These are phyloP conservation scores for Macrosteles quadrilineatus DNA, from an alignment of 1,140 invertebrate species.

Conservation along the genomic window DNA sequence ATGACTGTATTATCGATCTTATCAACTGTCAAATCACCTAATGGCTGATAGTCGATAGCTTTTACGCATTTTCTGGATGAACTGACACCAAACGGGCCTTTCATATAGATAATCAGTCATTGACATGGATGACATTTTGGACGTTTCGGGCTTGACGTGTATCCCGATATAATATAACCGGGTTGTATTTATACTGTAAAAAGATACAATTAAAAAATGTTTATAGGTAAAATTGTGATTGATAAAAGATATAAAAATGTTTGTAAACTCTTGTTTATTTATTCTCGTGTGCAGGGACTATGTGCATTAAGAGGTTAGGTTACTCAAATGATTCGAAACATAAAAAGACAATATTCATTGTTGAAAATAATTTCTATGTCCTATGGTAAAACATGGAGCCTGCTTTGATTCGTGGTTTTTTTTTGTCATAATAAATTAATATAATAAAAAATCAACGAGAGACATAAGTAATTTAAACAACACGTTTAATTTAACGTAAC, in stretches of 20 bases:
- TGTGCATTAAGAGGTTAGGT: neutral
- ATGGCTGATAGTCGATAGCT: neutral
- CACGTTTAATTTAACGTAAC: too few relatives aligned
- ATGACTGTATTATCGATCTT: neutral
- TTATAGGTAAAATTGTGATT: neutral
- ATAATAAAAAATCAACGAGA: too few relatives aligned
- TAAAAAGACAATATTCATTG: neutral
- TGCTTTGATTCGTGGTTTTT: too few relatives aligned
- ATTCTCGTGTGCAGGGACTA: neutral
- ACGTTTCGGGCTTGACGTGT: neutral
- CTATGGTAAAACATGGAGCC: too few relatives aligned
- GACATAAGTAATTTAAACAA: too few relatives aligned
- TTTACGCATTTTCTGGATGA: neutral
- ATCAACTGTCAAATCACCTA: slow-evolving; percentile 8
- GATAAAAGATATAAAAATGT: neutral
- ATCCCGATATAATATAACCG: neutral
- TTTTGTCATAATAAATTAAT: too few relatives aligned
- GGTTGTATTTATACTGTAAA: neutral
- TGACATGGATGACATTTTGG: neutral
- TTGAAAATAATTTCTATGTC: neutral
- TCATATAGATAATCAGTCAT: too few relatives aligned
- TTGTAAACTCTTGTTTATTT: neutral
- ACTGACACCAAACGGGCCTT: neutral
- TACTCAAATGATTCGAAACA: neutral
- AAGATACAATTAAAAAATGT: neutral